Evolutionary conservation across 1,140 invertebrate species (phyloP), one percentile per base, ranked within the genome.

Genomic region (Formica selysi): DNA sequence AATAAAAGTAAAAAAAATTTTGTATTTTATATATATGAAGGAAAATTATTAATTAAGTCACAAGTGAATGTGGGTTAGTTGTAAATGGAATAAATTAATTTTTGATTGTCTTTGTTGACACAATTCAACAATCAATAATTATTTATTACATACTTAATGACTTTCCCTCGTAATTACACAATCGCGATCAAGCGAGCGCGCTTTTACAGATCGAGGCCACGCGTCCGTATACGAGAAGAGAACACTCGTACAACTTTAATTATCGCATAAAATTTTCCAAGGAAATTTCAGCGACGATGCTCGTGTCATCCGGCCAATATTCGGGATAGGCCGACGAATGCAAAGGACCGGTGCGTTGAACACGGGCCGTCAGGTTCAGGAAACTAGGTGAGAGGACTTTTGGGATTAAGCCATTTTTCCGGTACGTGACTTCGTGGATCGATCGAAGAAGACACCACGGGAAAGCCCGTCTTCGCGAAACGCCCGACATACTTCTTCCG

Each of bases 331-430:
- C 57, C 13, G 65, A 44, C 32, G 76, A 71, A 89, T 89, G 88
- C 84, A 86, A 86, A 83, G 71, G 68, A 88, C 67, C 22, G 59
- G 59, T 41, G 80, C 59, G 88, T 86, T 81, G 73, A 76, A 76
- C 36, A 62, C 68, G 79, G 59, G 32, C 70, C 80, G 64, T 90
- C 88, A 81, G 70, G 65, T 32, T 62, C 70, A 85, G 86, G 80
- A 85, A 90, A 85, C 68, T 90, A 79, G 86, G 79, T 87, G 89
- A 90, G 89, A 90, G 86, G 89, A 90, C 88, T 89, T 89, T 76
- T 87, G 86, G 88, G 88, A 90, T 90, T 90, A 90, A 90, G 89
- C 89, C 88, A 90, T 90, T 90, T 90, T 90, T 90, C 88, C 88
- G 89, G 67, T 90, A 90, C 89, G 89, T 90, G 89, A 90, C 89